Percentiles rank a stretch among this genome's conserved stretches.
Evolutionary conservation across 2,113 vertebrate species (phyloP).

Genomic region (Balaeniceps rex): DNA sequence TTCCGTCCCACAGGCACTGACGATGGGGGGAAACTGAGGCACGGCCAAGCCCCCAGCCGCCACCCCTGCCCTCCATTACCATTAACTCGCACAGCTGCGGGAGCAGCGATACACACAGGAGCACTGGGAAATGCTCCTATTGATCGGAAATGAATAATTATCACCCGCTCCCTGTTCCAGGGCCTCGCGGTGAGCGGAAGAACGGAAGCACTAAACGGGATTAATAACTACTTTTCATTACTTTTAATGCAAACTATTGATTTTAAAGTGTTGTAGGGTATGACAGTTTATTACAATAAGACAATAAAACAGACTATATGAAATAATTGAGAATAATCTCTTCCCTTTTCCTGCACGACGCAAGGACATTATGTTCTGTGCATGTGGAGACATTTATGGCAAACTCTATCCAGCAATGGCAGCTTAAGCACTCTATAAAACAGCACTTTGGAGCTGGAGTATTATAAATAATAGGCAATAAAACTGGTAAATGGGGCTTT

Average conservation of each 20-base stretch:
- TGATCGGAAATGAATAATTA: constrained; percentile 77
- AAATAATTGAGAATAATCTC: constrained; percentile 84
- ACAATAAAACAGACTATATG: constrained; percentile 79
- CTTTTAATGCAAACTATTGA: constrained; percentile 84
- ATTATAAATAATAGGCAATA: constrained; percentile 82
- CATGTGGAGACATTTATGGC: constrained; percentile 76
- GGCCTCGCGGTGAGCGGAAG: constrained; percentile 63
- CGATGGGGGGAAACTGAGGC: background rate
- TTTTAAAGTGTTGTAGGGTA: constrained; percentile 76
- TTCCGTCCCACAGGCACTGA: rapidly evolving
- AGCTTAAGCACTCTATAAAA: constrained; percentile 83
- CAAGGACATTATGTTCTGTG: constrained; percentile 68
- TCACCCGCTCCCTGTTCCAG: constrained; percentile 48
- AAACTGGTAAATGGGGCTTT: constrained; percentile 79
- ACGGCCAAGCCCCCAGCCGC: background rate
- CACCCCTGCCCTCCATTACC: background rate
- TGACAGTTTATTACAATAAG: constrained; percentile 79
- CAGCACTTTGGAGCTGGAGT: constrained; percentile 76
- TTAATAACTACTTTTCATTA: constrained; percentile 79
- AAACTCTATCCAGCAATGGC: constrained; percentile 74
- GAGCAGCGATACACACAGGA: background rate
- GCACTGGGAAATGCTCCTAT: constrained; percentile 65
- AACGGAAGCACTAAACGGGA: constrained; percentile 73
- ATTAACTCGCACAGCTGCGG: background rate
- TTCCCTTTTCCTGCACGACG: constrained; percentile 58